These are phyloP conservation scores for Smithornis capensis DNA, from an alignment of 2,113 vertebrate species.

Conservation along the genomic window DNA sequence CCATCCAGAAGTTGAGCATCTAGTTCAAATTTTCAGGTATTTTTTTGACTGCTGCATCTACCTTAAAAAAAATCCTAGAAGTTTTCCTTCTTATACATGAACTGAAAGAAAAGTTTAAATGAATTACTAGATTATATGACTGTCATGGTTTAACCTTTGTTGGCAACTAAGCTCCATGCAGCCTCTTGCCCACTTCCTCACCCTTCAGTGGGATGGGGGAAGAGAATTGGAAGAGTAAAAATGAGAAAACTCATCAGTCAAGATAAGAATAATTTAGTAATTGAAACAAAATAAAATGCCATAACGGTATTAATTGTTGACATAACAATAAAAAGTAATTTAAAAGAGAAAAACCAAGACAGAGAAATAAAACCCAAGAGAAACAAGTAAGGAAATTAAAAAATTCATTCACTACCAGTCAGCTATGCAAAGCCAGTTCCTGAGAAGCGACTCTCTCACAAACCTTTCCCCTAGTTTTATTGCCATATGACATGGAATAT, in stretches of 20 bases:
- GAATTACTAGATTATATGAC: background rate
- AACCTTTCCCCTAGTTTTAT: background rate
- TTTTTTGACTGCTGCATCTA: background rate
- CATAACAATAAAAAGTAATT: background rate
- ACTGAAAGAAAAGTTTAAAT: background rate
- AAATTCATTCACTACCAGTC: background rate
- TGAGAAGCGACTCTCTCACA: accelerated
- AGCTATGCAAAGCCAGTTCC: background rate
- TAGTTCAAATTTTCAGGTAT: background rate
- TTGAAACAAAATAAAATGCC: background rate
- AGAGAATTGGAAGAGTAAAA: background rate
- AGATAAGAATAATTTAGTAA: background rate
- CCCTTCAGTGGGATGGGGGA: background rate
- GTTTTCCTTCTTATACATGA: background rate
- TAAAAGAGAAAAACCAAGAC: background rate
- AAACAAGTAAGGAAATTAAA: background rate
- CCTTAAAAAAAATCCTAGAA: background rate
- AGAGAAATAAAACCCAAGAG: background rate
- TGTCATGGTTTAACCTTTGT: background rate
- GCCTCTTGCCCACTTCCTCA: background rate
- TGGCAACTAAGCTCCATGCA: background rate
- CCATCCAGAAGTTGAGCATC: background rate
- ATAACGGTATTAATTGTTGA: no score
- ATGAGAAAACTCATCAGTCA: background rate
- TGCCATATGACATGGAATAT: background rate